Evolutionary conservation across 2,113 vertebrate species (phyloP), one percentile per base, ranked within the genome.

Genomic region (Oryzias javanicus): DNA sequence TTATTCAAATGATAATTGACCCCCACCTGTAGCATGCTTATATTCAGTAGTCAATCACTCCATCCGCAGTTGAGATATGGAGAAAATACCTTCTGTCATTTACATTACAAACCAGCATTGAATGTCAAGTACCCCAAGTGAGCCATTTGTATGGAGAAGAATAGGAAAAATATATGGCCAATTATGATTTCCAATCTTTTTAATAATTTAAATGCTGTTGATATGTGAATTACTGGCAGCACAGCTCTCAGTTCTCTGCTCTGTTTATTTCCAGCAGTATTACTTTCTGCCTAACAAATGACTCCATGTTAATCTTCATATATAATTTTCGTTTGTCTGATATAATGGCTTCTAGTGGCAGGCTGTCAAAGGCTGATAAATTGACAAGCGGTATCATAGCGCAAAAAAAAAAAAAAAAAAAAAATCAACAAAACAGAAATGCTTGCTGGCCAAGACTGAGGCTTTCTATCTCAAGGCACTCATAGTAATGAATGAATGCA

Each of bases 1-100:
- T 98, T 95, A 97, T 98, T 98, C 94, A 95, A 94, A 97, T 95
- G 95, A 95, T 98, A 97, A 98, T 97, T 98, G 94, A 95, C 94
- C 95, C 93, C 93, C 94, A 98, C 96, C 95, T 98, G 95, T 98
- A 94, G 95, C 92, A 91, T 73, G 91, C 92, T 92, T 91, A 79
- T 91, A 96, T 93, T 94, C 94, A 95, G 92, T 94, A 95, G 94
- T 97, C 95, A 95, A 95, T 98, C 95, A 97, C 95, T 94, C 92
- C 91, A 93, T 94, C 93, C 92, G 84, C 93, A 95, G 94, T 95
- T 95, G 94, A 95, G 95, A 97, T 97, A 94, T 93, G 94, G 92
- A 90, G 82, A 89, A 93, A 91, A 92, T 94, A 63, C 89, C 89
- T 94, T 93, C 93, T 93, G 92, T 95, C 92, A 97, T 98, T 97